Percentiles rank a stretch among this genome's conserved stretches.
Evolutionary conservation across 2,888 invertebrate species (phyloP).

Genomic region (Hybos culiciformis): DNA sequence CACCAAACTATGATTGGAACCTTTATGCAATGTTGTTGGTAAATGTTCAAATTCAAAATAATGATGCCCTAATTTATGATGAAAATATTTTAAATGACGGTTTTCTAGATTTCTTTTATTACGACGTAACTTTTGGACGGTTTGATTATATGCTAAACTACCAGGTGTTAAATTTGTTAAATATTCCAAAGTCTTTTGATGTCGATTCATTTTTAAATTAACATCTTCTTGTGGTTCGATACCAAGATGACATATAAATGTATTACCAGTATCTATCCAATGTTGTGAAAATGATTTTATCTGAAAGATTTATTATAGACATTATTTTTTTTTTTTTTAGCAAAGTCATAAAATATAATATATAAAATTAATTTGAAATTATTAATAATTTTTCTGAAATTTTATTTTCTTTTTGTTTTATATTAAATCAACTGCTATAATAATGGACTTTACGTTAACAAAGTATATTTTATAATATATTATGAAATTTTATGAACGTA

Average conservation of each 20-base stretch:
- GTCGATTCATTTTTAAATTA: conserved; percentile 9
- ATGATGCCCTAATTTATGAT: conserved; percentile 13
- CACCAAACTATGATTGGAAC: conserved; percentile 7
- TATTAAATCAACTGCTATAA: no score
- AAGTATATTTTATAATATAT: no score
- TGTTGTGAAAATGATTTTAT: conserved; percentile 24
- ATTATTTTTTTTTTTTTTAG: no score
- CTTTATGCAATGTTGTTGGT: not conserved
- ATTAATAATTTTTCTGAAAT: no score
- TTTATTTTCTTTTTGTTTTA: no score
- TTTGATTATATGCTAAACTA: conserved; percentile 16
- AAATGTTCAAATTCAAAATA: conserved; percentile 9
- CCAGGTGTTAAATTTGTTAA: conserved; percentile 19
- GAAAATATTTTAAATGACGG: conserved; percentile 13
- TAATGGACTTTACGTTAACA: no score
- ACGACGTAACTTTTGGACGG: conserved; percentile 17
- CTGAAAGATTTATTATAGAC: conserved; percentile 19
- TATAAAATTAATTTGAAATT: not conserved
- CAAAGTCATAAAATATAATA: no score
- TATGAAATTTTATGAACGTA: no score
- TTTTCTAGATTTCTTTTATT: conserved; percentile 11
- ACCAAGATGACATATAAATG: conserved; percentile 30
- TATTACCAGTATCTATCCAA: conserved; percentile 28
- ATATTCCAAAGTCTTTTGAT: conserved; percentile 15
- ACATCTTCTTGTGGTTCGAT: conserved; percentile 16